Evolutionary conservation across 2,888 invertebrate genomes (phyloP), one percentile per base, ranked within the genome.

Genomic region (Invenusta paracnida): DNA sequence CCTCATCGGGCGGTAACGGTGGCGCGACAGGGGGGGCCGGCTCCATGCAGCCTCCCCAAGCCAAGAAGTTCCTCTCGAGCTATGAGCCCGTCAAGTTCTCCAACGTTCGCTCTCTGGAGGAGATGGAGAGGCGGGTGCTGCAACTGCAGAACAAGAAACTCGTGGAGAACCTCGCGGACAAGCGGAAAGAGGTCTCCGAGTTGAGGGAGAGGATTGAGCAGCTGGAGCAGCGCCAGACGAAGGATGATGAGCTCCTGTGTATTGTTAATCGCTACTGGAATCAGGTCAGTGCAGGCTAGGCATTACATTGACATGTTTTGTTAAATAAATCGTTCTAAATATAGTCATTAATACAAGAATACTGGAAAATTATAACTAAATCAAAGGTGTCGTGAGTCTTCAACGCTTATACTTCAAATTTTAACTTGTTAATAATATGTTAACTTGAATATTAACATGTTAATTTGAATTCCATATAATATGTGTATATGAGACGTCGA

Each of bases 141-240:
- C 95, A 96, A 90, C 97, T 97, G 91, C 98, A 99, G 93, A 98
- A 98, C 91, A 96, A 96, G 92, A 98, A 98, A 91, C 93, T 99
- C 85, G 95, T 95, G 31, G 92, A 93, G 88, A 88, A 92, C 30
- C 90, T 92, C 13, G 90, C 91, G 81, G 90, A 90, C 86, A 87
- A 90, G 29, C 89, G 90, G 82, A 88, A 89, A 83, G 89, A 89
- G 0, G 91, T 91, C 85, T 90, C 90, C 30, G 91, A 91, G 82
- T 88, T 91, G 30, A 88, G 89, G 30, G 89, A 89, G 85, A 88
- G 91, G 30, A 91, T 91, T 82, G 91, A 96, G 94, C 91, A 91
- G 90, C 94, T 99, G 89, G 97, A 98, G 90, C 96, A 96, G 91
- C 93, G 98, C 87, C 96, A 96, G 91, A 93, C 93, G 95, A 86